phyloP scores from a whole-genome alignment of 2,888 invertebrate genomes.

The Myathropa florea region DNA sequence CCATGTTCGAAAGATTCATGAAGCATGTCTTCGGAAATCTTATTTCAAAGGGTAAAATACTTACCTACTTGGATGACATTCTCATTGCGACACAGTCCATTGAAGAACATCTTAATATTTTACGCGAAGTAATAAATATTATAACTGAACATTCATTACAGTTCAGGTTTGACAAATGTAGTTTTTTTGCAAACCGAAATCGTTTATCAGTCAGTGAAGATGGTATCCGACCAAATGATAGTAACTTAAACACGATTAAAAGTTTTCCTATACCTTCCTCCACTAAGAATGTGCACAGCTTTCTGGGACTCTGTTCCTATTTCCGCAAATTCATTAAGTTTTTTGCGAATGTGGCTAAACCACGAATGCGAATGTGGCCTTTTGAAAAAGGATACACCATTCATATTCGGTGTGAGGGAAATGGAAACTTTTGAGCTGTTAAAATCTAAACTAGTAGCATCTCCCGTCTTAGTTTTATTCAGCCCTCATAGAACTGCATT shows the following conservation, averaged over 20 bases:
- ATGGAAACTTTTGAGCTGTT: conserved; percentile 32
- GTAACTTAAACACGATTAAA: not conserved
- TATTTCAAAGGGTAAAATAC: not conserved
- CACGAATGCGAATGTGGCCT: conserved; percentile 74
- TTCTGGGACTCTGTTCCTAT: conserved; percentile 34
- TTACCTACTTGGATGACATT: not conserved
- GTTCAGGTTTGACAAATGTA: not conserved
- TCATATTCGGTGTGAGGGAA: conserved; percentile 16
- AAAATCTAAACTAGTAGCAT: conserved; percentile 27
- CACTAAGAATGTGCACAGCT: conserved; percentile 67
- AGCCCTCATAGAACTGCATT: conserved; percentile 73
- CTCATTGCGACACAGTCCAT: not conserved
- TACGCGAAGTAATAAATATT: not conserved
- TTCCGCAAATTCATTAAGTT: conserved; percentile 73
- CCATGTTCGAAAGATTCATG: not conserved
- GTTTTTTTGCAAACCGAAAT: not conserved
- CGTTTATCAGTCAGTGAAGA: not conserved
- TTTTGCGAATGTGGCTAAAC: conserved; percentile 71
- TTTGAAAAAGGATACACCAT: conserved; percentile 11
- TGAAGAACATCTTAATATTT: not conserved
- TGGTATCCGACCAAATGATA: conserved; percentile 10
- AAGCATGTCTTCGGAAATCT: not conserved
- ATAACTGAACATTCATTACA: not conserved
- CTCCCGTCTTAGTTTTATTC: conserved; percentile 74
- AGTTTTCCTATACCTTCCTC: conserved; percentile 54